Evolutionary conservation across 1,140 invertebrate species (phyloP), one percentile per base, ranked within the genome.

Genomic region (Mylabris phalerata): DNA sequence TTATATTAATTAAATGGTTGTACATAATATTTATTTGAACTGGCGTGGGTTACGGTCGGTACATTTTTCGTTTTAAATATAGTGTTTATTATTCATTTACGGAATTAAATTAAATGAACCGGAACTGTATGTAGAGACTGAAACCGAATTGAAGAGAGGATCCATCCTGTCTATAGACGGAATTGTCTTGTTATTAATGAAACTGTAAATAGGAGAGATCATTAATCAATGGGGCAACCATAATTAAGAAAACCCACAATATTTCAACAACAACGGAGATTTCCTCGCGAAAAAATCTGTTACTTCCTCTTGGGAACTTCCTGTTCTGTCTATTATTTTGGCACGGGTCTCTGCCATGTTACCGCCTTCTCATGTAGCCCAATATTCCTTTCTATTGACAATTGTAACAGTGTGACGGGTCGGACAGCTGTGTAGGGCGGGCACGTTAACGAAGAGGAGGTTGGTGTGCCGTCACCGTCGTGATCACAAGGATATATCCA

Each of bases 61-160:
- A 19, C 51, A 57, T 55, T 61, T 59, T 32, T 32, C 7, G 32
- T 32, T 62, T 52, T 62, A 62, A 62, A 62, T 52, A 62, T 62
- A 55, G 51, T 62, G 52, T 59, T 59, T 61, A 61, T 61, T 61
- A 57, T 61, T 61, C 60, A 61, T 55, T 57, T 50, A 61, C 50
- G 50, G 48, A 57, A 61, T 61, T 61, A 61, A 45, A 38, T 50
- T 61, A 61, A 61, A 55, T 60, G 47, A 55, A 60, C 47, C 52
- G 46, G 41, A 60, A 60, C 47, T 60, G 45, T 32, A 39, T 55
- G 32, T 7, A 32, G 32, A 5, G 32, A 32, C 7, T 32, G 32
- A 7, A 5, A 3, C 4, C 4, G 4, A 32, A 32, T 7, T 32
- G 7, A 32, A 32, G 7, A 5, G 32, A 7, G 7, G 7, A 32